Percentiles rank a stretch among this genome's conserved stretches.
Conservation (phyloP, 2,797 vertebrate genomes). For the Siniperca undulata region DNA sequence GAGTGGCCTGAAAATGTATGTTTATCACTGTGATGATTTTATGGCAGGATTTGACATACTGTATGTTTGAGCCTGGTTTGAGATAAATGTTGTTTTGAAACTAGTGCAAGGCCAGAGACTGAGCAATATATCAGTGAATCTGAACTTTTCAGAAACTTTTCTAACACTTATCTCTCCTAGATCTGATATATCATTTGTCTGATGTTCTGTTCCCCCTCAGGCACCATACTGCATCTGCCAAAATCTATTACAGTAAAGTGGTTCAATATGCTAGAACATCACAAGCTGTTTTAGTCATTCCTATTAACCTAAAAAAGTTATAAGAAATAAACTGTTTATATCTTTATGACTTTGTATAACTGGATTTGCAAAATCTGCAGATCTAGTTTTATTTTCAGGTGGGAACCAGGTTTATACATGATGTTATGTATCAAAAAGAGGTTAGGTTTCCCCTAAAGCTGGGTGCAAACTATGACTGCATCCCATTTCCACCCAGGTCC, state of each 20-base stretch:
- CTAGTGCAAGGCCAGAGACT: conserved; percentile 45
- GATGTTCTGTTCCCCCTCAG: conserved; percentile 61
- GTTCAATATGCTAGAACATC: conserved; percentile 56
- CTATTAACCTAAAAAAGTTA: conserved; percentile 53
- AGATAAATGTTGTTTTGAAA: conserved; percentile 71
- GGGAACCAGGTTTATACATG: background rate
- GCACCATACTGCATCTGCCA: conserved; percentile 55
- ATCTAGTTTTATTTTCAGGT: conserved; percentile 11
- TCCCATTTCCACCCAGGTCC: background rate
- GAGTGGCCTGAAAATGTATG: conserved; percentile 26
- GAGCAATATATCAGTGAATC: conserved; percentile 57
- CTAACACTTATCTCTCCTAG: conserved; percentile 52
- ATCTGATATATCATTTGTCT: conserved; percentile 68
- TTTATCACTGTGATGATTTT: conserved; percentile 43
- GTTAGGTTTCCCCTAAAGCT: background rate
- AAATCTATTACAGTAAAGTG: conserved; percentile 63
- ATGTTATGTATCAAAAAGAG: background rate
- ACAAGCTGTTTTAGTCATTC: conserved; percentile 45
- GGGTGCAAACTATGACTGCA: background rate
- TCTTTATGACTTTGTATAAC: conserved; percentile 38
- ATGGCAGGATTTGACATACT: conserved; percentile 32
- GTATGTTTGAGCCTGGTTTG: conserved; percentile 26
- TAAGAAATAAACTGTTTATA: conserved; percentile 30
- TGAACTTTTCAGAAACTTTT: conserved; percentile 61
- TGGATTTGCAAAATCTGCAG: conserved; percentile 23